Conservation (phyloP, 2,888 invertebrate species). For the Drosophila phalerata region DNA sequence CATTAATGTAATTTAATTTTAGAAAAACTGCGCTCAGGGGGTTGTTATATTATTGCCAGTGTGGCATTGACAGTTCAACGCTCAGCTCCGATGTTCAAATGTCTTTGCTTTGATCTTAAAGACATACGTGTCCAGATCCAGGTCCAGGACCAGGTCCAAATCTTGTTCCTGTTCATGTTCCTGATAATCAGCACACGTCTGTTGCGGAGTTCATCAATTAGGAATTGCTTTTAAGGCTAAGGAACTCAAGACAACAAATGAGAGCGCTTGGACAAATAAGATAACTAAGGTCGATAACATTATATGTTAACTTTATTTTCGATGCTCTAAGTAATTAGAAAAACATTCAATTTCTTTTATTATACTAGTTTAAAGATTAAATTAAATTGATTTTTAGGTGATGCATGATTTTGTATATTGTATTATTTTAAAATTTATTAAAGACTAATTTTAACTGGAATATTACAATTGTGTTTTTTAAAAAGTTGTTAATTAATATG, state of each 20-base stretch:
- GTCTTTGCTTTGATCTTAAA: conserved; percentile 72
- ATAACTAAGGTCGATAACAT: conserved; percentile 14
- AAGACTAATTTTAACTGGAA: too few relatives aligned
- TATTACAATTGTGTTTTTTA: too few relatives aligned
- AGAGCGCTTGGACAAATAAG: not conserved
- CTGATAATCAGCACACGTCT: conserved; percentile 70
- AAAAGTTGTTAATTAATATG: too few relatives aligned
- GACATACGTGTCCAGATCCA: conserved; percentile 50
- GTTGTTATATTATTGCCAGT: conserved; percentile 45
- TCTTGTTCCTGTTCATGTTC: conserved; percentile 37
- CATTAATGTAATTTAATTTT: conserved; percentile 82
- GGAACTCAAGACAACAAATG: conserved; percentile 12
- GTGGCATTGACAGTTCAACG: conserved; percentile 55
- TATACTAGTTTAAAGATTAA: not conserved
- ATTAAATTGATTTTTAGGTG: not conserved
- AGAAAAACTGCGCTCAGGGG: conserved; percentile 72
- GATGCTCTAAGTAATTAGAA: conserved; percentile 21
- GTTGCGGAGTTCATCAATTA: conserved; percentile 69
- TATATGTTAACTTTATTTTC: conserved; percentile 1
- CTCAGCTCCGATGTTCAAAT: conserved; percentile 27
- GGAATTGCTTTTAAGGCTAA: conserved; percentile 44
- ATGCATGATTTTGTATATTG: too few relatives aligned
- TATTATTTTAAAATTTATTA: too few relatives aligned
- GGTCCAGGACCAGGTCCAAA: conserved; percentile 28
- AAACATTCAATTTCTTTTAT: not conserved